Evolutionary conservation across 2,113 vertebrate species (phyloP).

Genomic region (Hypanus sabinus): DNA sequence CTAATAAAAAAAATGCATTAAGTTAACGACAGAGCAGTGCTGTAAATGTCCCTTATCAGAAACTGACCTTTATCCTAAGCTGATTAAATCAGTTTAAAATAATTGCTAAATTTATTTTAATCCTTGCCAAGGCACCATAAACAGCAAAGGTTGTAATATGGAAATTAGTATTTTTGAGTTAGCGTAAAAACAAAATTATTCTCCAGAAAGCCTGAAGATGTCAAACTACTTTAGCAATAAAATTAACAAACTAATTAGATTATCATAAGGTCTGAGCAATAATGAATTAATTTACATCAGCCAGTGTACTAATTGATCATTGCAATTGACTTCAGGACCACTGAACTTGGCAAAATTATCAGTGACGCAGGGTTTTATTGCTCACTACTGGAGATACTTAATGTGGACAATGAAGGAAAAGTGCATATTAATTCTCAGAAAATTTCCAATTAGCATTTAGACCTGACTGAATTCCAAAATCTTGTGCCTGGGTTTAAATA

Average conservation of each 20-base stretch:
- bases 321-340: background rate
- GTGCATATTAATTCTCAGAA: background rate
- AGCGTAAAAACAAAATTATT: background rate
- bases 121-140: background rate
- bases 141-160: background rate
- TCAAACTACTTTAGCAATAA: background rate
- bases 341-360: background rate
- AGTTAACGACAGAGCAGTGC: background rate
- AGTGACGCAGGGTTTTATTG: background rate
- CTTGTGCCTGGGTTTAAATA: background rate
- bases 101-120: background rate
- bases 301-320: background rate
- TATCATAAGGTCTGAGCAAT: background rate
- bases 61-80: background rate
- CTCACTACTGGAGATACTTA: background rate
- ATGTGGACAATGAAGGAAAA: background rate
- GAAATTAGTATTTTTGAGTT: background rate
- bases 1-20: background rate
- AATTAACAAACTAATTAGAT: background rate
- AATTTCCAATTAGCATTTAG: background rate
- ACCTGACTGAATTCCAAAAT: background rate
- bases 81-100: slow-evolving; percentile 4
- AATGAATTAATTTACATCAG: background rate
- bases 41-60: background rate
- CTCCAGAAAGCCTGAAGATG: background rate